Base-by-base conservation (phyloP, 2,113 vertebrate genomes). In the Tachycineta bicolor region DNA sequence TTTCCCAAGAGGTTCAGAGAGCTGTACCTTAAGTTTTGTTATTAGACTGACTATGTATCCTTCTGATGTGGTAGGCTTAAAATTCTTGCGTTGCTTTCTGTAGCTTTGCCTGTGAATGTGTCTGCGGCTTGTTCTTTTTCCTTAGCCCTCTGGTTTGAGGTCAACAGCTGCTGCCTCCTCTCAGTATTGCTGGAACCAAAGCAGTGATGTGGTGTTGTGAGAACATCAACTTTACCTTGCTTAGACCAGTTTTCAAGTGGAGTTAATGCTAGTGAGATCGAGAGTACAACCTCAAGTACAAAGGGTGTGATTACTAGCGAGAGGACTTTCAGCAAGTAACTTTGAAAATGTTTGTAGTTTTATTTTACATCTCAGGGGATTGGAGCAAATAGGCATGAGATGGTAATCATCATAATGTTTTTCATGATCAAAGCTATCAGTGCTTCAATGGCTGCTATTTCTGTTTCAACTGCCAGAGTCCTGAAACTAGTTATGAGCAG, bases 371-470 rank as follows among this genome's bases (percentile, higher is more conserved):
- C 63, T 80, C 11, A 2, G 12, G 71, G 63, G 33, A 63, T 23
- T 70, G 71, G n/a, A n/a, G 37, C 53, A 82, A 93, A 59, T 91
- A 82, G 87, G 47, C 20, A 19, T 11, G 80, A 95, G 73, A 79
- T 93, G 41, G 41, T 95, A 85, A 94, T 96, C 59, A 6, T 73
- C 26, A 69, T 77, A n/a, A 37, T 82, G 60, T 41, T 87, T 81
- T 84, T 76, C 28, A 43, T 37, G 34, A 93, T 95, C 77, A 92
- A 94, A 95, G 64, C 16, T 94, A 75, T 37, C 49, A 46, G 79
- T 79, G 25, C 53, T 78, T 94, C 60, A 95, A 1, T 89, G 53
- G 69, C 41, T 96, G 62, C 58, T 82, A 22, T 89, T 94, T 80
- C 76, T 87, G 49, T 73, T 93, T 89, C 49, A 89, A 20, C 28